phyloP scores from a whole-genome alignment of 2,113 vertebrate genomes.

The Callospermophilus lateralis region DNA sequence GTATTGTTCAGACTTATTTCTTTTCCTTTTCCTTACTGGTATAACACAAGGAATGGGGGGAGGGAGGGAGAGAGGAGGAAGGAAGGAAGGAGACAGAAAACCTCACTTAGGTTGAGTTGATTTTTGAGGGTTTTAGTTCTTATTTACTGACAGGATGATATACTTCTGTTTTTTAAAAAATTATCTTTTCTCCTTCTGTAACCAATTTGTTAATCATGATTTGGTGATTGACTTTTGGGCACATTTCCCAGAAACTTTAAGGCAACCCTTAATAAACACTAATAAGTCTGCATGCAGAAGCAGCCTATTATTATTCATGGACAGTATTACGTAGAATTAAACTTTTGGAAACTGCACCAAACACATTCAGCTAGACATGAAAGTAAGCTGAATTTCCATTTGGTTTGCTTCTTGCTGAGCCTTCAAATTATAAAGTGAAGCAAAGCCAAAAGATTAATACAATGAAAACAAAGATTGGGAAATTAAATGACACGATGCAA shows the following conservation, averaged over 20 bases:
- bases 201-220: slow-evolving; percentile 87
- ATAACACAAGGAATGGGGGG: not conserved
- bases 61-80: not conserved
- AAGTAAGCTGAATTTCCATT: slow-evolving; percentile 93
- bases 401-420: slow-evolving; percentile 95
- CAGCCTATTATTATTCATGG: slow-evolving; percentile 91
- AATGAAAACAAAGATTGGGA: slow-evolving; percentile 97
- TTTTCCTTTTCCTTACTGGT: slow-evolving; percentile 30
- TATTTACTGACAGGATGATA: slow-evolving; percentile 64
- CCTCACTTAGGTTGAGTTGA: slow-evolving; percentile 55
- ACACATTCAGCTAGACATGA: slow-evolving; percentile 87
- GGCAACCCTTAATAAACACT: slow-evolving; percentile 87
- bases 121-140: slow-evolving; percentile 70
- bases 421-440: slow-evolving; percentile 96
- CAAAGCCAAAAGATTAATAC: slow-evolving; percentile 97
- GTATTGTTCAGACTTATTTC: slow-evolving; percentile 32
- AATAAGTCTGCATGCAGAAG: slow-evolving; percentile 87
- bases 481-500: slow-evolving; percentile 98
- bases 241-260: slow-evolving; percentile 87
- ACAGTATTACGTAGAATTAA: slow-evolving; percentile 90
- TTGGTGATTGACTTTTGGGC: slow-evolving; percentile 88
- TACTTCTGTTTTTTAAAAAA: slow-evolving; percentile 78
- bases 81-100: slow-evolving; percentile 3
- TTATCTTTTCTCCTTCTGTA: slow-evolving; percentile 85
- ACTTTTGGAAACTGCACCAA: slow-evolving; percentile 87